phyloP scores from a whole-genome alignment of 35 echinoderm and acorn worm species.

The Acanthaster planci region DNA sequence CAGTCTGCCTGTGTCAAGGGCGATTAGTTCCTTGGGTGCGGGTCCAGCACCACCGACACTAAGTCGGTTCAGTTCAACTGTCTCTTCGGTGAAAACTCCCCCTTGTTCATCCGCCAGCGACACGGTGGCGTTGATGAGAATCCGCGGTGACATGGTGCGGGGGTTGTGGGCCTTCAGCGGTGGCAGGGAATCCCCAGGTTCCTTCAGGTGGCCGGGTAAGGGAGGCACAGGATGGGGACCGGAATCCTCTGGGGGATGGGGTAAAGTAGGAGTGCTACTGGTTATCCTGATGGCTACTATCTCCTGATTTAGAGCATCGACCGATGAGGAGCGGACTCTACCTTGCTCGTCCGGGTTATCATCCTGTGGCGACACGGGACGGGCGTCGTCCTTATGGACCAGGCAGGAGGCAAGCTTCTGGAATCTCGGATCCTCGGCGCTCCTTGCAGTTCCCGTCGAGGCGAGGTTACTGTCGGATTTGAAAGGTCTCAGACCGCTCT shows the following conservation, averaged over 20 bases:
- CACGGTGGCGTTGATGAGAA: conserved; percentile 3
- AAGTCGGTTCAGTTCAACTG: neutral
- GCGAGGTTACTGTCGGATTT: conserved; percentile 37
- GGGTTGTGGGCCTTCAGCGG: conserved; percentile 21
- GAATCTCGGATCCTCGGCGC: conserved; percentile 37
- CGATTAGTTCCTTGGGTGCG: neutral
- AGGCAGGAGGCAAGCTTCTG: conserved; percentile 38
- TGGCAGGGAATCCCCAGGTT: conserved; percentile 6
- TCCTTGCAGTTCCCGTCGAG: neutral
- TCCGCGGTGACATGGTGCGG: neutral
- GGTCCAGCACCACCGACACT: neutral
- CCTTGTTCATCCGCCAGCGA: neutral
- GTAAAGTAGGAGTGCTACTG: conserved; percentile 1
- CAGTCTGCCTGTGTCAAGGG: neutral
- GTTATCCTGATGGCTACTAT: conserved; percentile 11
- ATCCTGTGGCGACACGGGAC: neutral
- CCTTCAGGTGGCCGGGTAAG: conserved; percentile 18
- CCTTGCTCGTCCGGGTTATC: neutral
- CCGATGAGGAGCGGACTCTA: neutral
- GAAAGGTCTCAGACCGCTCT: neutral
- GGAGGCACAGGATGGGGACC: neutral
- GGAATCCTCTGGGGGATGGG: neutral
- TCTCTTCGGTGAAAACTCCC: neutral
- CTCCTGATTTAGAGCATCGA: conserved; percentile 7
- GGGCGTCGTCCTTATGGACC: neutral